Evolutionary conservation across 2,888 invertebrate genomes (phyloP).

Genomic region (Sarcophaga variegata): DNA sequence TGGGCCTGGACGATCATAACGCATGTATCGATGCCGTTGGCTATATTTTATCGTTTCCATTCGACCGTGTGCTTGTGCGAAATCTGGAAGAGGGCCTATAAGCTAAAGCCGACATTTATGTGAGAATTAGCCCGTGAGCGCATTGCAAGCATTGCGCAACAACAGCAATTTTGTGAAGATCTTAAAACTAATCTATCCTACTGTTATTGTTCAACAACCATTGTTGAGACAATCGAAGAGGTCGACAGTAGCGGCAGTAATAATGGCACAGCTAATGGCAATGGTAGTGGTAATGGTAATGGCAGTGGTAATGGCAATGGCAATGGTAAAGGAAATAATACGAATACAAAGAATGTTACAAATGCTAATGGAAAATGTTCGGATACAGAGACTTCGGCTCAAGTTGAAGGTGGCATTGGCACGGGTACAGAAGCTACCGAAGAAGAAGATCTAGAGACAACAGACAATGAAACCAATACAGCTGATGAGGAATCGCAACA

Average conservation of each 20-base stretch:
- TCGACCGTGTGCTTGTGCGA: conserved; percentile 97
- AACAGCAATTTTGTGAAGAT: conserved; percentile 80
- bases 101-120: conserved; percentile 94
- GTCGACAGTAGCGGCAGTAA: conserved; percentile 74
- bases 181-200: conserved; percentile 79
- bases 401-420: conserved; percentile 58
- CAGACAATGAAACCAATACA: conserved; percentile 65
- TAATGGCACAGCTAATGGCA: conserved; percentile 59
- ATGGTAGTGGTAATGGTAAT: conserved; percentile 70
- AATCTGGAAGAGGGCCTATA: conserved; percentile 98
- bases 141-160: conserved; percentile 81
- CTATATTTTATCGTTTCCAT: conserved; percentile 97
- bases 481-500: neutral
- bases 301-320: conserved; percentile 61
- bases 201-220: conserved; percentile 79
- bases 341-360: conserved; percentile 63
- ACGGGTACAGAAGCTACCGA: conserved; percentile 67
- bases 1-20: conserved; percentile 98
- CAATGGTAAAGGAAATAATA: conserved; percentile 62
- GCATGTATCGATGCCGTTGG: conserved; percentile 95
- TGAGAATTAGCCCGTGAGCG: conserved; percentile 83
- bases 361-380: conserved; percentile 54
- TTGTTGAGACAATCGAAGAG: conserved; percentile 79
- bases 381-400: conserved; percentile 62
- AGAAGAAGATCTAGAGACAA: conserved; percentile 69